phyloP scores from a whole-genome alignment of 2,113 vertebrate genomes.

The Tylochromis polylepis region DNA sequence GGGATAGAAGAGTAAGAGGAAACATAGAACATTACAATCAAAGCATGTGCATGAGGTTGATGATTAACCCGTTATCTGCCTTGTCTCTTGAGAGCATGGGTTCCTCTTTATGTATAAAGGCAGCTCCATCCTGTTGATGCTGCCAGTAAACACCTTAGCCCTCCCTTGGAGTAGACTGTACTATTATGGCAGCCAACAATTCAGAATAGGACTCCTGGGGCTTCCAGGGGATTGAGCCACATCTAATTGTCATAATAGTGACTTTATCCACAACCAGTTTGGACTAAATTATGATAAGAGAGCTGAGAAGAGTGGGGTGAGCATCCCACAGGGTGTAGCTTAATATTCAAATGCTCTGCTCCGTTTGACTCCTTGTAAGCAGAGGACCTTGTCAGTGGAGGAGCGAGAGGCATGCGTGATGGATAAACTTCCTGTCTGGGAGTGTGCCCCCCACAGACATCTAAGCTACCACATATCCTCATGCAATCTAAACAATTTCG shows the following conservation, averaged over 20 bases:
- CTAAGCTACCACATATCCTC: slow-evolving; percentile 33
- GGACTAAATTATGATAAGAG: slow-evolving; percentile 67
- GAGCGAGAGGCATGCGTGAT: slow-evolving; percentile 63
- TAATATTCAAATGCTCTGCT: slow-evolving; percentile 60
- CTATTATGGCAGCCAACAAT: slow-evolving; percentile 61
- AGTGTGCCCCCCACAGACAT: slow-evolving; percentile 50
- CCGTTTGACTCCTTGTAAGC: slow-evolving; percentile 62
- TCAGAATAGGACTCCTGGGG: slow-evolving; percentile 75
- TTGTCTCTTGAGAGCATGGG: slow-evolving; percentile 66
- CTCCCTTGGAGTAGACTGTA: slow-evolving; percentile 53
- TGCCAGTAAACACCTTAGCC: slow-evolving; percentile 76
- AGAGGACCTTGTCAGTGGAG: slow-evolving; percentile 45
- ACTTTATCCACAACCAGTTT: slow-evolving; percentile 72
- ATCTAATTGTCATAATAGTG: slow-evolving; percentile 73
- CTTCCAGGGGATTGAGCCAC: slow-evolving; percentile 61
- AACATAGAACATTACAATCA: slow-evolving; percentile 89
- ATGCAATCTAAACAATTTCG: slow-evolving; percentile 53
- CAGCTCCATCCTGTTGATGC: slow-evolving; percentile 80
- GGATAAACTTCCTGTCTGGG: slow-evolving; percentile 75
- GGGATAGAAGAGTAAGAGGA: slow-evolving; percentile 72
- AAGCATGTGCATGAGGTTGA: slow-evolving; percentile 79
- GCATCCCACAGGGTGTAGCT: slow-evolving; percentile 52
- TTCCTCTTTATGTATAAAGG: slow-evolving; percentile 77
- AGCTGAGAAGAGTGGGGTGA: slow-evolving; percentile 36
- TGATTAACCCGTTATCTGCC: slow-evolving; percentile 81